phyloP scores from a whole-genome alignment of 2,888 invertebrate genomes.

The Scrobipalpa atriplicella region DNA sequence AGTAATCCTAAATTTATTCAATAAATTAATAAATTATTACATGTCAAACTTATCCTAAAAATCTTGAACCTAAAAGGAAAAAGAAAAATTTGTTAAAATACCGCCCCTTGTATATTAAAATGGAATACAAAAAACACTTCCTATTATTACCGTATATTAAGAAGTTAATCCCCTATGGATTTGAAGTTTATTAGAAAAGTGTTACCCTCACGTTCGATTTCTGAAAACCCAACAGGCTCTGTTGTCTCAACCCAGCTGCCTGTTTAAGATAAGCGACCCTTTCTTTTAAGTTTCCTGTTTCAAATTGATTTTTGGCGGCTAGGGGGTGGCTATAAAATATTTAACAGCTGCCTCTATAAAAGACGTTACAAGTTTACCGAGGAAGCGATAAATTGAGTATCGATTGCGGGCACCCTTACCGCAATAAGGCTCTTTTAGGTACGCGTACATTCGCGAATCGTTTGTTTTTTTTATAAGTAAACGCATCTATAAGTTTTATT shows the following conservation, averaged over 20 bases:
- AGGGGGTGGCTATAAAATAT: slow-evolving; percentile 62
- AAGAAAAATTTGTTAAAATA: too few species aligned
- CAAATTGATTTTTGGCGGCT: slow-evolving; percentile 68
- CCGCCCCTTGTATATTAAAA: too few species aligned
- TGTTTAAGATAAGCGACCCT: slow-evolving; percentile 68
- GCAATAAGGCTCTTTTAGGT: slow-evolving; percentile 32
- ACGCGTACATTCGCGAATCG: background rate
- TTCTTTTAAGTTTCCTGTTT: slow-evolving; percentile 65
- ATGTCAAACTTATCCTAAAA: too few species aligned
- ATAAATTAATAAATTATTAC: too few species aligned
- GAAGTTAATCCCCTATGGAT: too few species aligned
- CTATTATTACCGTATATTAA: too few species aligned
- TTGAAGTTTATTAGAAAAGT: background rate
- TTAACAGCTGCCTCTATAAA: slow-evolving; percentile 52
- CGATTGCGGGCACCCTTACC: slow-evolving; percentile 39
- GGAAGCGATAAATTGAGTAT: slow-evolving; percentile 46
- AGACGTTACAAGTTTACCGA: slow-evolving; percentile 49
- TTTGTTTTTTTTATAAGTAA: too few species aligned
- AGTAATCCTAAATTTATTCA: too few species aligned
- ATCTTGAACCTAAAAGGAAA: too few species aligned
- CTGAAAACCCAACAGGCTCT: slow-evolving; percentile 40
- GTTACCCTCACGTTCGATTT: background rate
- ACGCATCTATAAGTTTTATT: too few species aligned
- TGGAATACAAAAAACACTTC: too few species aligned
- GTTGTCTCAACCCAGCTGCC: slow-evolving; percentile 69